Percentiles rank a stretch among this genome's conserved stretches.
Conservation (phyloP, 1,140 invertebrate species). For the Carposina sasakii region DNA sequence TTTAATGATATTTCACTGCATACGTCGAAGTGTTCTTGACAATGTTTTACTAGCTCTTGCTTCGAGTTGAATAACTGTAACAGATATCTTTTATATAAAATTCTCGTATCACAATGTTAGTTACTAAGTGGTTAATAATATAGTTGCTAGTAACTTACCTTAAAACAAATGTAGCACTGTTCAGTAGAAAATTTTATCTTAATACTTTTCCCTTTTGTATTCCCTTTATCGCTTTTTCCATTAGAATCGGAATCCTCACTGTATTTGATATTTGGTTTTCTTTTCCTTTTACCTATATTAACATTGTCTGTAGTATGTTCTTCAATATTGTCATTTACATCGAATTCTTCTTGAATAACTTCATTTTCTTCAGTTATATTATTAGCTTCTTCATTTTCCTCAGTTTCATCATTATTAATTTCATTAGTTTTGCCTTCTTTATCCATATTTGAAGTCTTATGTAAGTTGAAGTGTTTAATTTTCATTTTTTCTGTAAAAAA, state of each 20-base stretch:
- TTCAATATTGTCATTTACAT: neutral
- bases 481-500: slow-evolving; percentile 8
- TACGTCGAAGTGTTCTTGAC: slow-evolving; percentile 45
- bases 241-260: too few species aligned
- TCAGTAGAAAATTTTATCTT: slow-evolving; percentile 40
- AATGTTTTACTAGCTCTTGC: slow-evolving; percentile 40
- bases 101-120: neutral
- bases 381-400: neutral
- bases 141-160: slow-evolving; percentile 27
- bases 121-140: slow-evolving; percentile 8
- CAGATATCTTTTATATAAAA: slow-evolving; percentile 2
- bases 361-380: slow-evolving; percentile 1
- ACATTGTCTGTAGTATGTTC: slow-evolving; percentile 10
- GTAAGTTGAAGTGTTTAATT: slow-evolving; percentile 2
- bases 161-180: slow-evolving; percentile 55
- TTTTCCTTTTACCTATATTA: slow-evolving; percentile 2
- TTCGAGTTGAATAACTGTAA: slow-evolving; percentile 50
- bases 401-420: neutral
- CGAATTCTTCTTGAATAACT: neutral
- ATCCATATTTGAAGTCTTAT: neutral
- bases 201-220: neutral
- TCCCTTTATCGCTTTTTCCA: slow-evolving; percentile 8
- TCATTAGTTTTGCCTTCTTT: slow-evolving; percentile 2
- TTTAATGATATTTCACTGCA: slow-evolving; percentile 39
- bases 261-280: slow-evolving; percentile 3